Percentiles rank a stretch among this genome's conserved stretches.
Conservation (phyloP, 2,888 invertebrate genomes). For the Merodon equestris region DNA sequence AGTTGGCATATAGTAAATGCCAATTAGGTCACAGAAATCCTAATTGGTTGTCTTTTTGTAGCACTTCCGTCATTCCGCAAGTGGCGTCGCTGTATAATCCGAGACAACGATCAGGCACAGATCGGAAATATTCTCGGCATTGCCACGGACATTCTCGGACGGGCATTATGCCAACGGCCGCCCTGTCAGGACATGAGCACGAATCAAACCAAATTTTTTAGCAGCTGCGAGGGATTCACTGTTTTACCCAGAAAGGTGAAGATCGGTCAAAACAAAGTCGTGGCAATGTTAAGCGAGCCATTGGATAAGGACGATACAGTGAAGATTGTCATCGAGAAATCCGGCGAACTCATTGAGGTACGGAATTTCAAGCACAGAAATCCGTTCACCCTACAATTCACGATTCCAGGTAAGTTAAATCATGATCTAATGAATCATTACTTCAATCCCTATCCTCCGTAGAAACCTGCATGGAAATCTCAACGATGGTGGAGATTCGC, state of each 20-base stretch:
- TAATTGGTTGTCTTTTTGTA: constrained; percentile 27
- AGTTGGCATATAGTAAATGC: constrained; percentile 33
- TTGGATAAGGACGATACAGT: constrained; percentile 87
- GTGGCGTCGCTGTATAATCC: constrained; percentile 89
- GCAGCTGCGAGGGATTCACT: constrained; percentile 78
- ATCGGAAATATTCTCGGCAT: constrained; percentile 91
- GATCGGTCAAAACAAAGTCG: constrained; percentile 88
- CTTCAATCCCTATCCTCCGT: constrained; percentile 37
- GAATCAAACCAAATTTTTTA: constrained; percentile 75
- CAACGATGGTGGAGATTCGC: constrained; percentile 89
- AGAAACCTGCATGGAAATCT: constrained; percentile 90
- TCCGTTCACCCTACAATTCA: constrained; percentile 90
- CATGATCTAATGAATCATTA: not conserved
- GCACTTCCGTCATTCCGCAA: constrained; percentile 86
- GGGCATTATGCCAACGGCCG: constrained; percentile 81
- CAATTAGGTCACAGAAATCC: not conserved
- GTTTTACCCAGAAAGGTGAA: constrained; percentile 78
- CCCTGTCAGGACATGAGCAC: constrained; percentile 83
- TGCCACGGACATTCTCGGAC: constrained; percentile 87
- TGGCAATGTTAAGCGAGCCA: constrained; percentile 88
- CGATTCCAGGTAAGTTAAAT: constrained; percentile 83
- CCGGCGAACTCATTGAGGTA: constrained; percentile 88
- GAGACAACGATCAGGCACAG: constrained; percentile 90
- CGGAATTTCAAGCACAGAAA: constrained; percentile 88
- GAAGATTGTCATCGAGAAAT: constrained; percentile 88